phyloP scores from a whole-genome alignment of 2,888 invertebrate genomes.

The Leucophenga montana region DNA sequence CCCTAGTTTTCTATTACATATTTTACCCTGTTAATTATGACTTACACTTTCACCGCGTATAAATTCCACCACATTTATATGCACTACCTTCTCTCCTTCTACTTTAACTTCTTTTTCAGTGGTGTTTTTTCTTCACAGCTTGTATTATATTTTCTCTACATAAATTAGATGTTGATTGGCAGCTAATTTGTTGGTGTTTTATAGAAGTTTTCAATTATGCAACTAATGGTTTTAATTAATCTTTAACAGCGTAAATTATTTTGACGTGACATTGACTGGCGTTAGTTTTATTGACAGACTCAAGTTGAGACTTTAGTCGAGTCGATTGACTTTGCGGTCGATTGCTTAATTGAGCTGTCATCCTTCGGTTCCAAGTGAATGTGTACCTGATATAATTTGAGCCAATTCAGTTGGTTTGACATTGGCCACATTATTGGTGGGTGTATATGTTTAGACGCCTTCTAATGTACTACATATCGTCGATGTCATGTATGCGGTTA shows the following conservation, averaged over 20 bases:
- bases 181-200: conserved; percentile 61
- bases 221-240: conserved; percentile 21
- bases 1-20: neutral
- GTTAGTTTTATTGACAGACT: too few relatives aligned
- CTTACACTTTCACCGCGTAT: conserved; percentile 37
- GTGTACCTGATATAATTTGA: too few relatives aligned
- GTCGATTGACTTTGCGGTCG: conserved; percentile 25
- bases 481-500: neutral
- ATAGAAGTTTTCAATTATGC: conserved; percentile 11
- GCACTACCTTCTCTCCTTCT: conserved; percentile 22
- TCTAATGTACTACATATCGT: too few relatives aligned
- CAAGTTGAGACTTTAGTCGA: conserved; percentile 2
- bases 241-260: conserved; percentile 10
- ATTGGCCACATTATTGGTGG: neutral
- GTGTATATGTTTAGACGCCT: too few relatives aligned
- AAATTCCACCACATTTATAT: too few relatives aligned
- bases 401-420: too few relatives aligned
- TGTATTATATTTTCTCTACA: conserved; percentile 47
- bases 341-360: conserved; percentile 16
- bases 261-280: conserved; percentile 3
- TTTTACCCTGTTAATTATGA: conserved; percentile 6
- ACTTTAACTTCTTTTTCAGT: conserved; percentile 13
- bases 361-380: too few relatives aligned
- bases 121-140: neutral
- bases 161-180: conserved; percentile 67